phyloP scores from a whole-genome alignment of 2,113 vertebrate genomes.

The Chaenogobius annularis region DNA sequence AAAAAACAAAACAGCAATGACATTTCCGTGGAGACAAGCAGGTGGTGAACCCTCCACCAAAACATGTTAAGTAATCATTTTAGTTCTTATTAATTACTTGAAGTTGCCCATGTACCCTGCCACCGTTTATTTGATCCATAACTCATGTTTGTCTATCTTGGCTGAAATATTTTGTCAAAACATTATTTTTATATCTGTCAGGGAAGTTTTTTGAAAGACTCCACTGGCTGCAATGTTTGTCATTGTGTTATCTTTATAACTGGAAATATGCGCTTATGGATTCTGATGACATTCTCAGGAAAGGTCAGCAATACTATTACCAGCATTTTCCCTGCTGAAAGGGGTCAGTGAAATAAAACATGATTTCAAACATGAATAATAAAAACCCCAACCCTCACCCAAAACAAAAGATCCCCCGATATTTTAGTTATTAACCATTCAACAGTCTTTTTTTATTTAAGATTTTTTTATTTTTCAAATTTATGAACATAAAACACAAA shows the following conservation, averaged over 20 bases:
- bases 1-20: too few relatives aligned
- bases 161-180: neutral
- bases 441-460: neutral
- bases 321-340: neutral
- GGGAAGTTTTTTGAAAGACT: neutral
- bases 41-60: too few relatives aligned
- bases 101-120: neutral
- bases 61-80: too few relatives aligned
- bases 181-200: neutral
- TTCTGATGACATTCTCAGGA: conserved; percentile 3
- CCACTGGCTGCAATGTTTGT: neutral
- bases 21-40: too few relatives aligned
- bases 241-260: neutral
- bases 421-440: neutral
- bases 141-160: neutral
- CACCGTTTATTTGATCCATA: neutral
- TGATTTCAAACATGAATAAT: neutral
- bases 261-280: neutral
- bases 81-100: neutral
- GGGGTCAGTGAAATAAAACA: neutral
- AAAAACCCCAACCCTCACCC: neutral
- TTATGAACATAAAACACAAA: too few relatives aligned
- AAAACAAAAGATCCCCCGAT: neutral
- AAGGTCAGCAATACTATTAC: neutral
- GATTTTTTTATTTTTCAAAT: neutral